Conservation (phyloP, 2,797 vertebrate species). For the Pangasius djambal region DNA sequence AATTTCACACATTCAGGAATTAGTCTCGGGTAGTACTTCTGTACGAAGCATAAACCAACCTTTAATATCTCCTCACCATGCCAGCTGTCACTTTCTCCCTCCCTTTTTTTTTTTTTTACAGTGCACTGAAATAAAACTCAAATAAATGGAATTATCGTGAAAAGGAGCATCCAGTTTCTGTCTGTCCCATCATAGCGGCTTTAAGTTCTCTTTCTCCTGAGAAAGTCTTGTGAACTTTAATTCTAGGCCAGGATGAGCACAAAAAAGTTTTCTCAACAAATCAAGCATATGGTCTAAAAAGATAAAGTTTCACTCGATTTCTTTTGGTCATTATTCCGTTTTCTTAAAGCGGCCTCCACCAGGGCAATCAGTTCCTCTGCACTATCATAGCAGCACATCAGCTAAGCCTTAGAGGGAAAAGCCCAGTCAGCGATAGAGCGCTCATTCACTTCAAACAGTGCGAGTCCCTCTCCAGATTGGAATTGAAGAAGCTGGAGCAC, state of each 20-base stretch:
- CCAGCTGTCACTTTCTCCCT: not conserved
- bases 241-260: conserved; percentile 1
- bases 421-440: conserved; percentile 41
- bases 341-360: conserved; percentile 35
- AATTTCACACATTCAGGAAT: not conserved
- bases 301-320: conserved; percentile 31
- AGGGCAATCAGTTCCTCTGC: conserved; percentile 45
- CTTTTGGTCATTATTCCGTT: conserved; percentile 32
- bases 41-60: not conserved
- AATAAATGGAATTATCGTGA: not conserved
- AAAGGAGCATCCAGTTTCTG: not conserved
- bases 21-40: not conserved
- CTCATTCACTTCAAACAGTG: conserved; percentile 28
- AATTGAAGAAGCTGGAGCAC: conserved; percentile 27
- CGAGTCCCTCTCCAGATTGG: conserved; percentile 41
- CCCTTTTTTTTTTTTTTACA: not conserved
- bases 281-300: conserved; percentile 13
- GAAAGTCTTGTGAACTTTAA: not conserved
- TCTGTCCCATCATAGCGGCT: not conserved
- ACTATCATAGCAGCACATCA: conserved; percentile 43
- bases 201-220: not conserved
- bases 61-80: conserved; percentile 1
- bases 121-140: not conserved
- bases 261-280: conserved; percentile 16
- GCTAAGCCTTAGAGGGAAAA: conserved; percentile 45